Conservation (phyloP, 2,888 invertebrate species). For the Eupithecia centaureata region DNA sequence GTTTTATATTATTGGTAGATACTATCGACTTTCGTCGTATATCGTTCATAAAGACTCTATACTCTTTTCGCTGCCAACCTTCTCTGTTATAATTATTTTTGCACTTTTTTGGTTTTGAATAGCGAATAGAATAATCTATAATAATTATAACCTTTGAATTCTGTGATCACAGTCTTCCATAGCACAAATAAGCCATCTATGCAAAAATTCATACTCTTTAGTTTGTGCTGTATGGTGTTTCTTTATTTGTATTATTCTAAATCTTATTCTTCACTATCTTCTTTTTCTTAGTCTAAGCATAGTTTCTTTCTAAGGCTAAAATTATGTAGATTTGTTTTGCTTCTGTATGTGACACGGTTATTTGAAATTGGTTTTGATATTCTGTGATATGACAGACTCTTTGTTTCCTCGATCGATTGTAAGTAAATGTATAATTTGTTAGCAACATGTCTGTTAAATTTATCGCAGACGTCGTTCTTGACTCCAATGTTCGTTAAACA, state of each 20-base stretch:
- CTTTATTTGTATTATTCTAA: neutral
- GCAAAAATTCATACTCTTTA: neutral
- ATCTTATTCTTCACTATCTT: too few species aligned
- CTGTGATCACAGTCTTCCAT: neutral
- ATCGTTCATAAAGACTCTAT: neutral
- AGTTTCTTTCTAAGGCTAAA: too few species aligned
- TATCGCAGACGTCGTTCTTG: conserved; percentile 34
- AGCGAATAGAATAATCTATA: too few species aligned
- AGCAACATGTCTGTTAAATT: conserved; percentile 9
- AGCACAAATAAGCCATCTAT: neutral
- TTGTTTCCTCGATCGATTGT: neutral
- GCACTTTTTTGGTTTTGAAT: neutral
- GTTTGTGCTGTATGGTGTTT: neutral
- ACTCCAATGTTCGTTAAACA: conserved; percentile 34
- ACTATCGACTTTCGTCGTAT: neutral
- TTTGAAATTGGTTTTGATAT: neutral
- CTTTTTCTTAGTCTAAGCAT: too few species aligned
- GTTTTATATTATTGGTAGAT: neutral
- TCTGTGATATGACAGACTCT: neutral
- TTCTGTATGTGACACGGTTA: too few species aligned
- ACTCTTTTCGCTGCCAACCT: neutral
- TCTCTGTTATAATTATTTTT: neutral
- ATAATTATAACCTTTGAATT: too few species aligned
- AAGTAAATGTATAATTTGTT: neutral
- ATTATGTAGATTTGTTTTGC: too few species aligned